phyloP scores from a whole-genome alignment of 2,113 vertebrate genomes.

The Muntiacus muntjak region DNA sequence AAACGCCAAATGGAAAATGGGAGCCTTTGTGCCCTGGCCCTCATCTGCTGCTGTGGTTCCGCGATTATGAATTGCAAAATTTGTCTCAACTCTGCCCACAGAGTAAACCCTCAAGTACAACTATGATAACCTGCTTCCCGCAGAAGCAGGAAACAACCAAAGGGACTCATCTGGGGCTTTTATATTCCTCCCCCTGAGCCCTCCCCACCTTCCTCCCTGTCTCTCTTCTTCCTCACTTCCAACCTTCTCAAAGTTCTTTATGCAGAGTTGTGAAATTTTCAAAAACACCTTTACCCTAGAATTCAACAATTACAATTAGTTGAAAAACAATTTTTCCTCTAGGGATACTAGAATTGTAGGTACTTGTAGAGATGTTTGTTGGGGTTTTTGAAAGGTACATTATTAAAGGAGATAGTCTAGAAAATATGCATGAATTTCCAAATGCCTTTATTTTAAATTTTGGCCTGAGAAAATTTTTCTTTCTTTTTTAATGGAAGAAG shows the following conservation, averaged over 20 bases:
- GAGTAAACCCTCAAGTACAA: neutral
- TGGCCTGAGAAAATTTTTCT: neutral
- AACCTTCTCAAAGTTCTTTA: neutral
- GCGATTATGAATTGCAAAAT: neutral
- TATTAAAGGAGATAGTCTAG: conserved; percentile 33
- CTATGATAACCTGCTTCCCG: neutral
- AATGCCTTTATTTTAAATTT: conserved; percentile 38
- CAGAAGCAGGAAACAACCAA: neutral
- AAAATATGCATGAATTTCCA: conserved; percentile 8
- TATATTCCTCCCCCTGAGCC: neutral
- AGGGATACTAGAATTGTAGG: neutral
- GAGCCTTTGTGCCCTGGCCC: neutral
- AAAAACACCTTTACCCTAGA: neutral
- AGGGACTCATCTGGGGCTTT: neutral
- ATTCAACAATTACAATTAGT: conserved; percentile 23
- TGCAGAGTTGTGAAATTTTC: neutral
- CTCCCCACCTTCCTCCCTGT: neutral
- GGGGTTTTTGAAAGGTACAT: neutral
- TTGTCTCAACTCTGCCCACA: neutral
- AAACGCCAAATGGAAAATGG: neutral
- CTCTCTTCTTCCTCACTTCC: neutral
- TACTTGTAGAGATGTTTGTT: neutral
- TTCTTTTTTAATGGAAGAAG: neutral
- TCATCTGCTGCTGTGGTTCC: neutral
- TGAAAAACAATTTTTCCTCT: conserved; percentile 11